Evolutionary conservation across 2,888 invertebrate genomes (phyloP), one percentile per base, ranked within the genome.

Genomic region (Argyresthia goedartella): DNA sequence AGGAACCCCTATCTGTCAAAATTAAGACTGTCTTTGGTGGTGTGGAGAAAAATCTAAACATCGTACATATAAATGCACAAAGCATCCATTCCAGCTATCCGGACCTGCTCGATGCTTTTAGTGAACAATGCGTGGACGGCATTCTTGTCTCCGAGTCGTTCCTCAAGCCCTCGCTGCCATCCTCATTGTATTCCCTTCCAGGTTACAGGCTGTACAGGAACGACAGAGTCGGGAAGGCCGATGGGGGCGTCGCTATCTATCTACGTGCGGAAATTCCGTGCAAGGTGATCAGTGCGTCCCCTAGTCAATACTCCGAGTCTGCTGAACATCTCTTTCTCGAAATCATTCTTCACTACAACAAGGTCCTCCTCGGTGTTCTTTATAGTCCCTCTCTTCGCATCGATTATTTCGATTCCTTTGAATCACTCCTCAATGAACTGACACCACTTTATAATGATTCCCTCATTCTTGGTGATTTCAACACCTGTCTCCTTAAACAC

Each of bases 381-480:
- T 55, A 57, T 45, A 44, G 52, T 25, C 56, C 56, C 4, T 34
- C 51, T 4, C 47, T 41, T 11, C 50, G 14, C n/a, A 15, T 53
- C 2, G 46, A 53, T 25, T 55, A 55, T 34, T 57, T 57, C 35
- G 15, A 50, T 15, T 10, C 50, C 9, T 46, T 57, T 39, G 54
- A 54, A 47, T 25, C 13, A 9, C 11, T 50, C 10, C 52, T 56
- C 25, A 36, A 9, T 9, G 10, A 41, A 10, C 15, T 48, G 8
- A 9, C 4, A 0, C 53, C 55, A 1, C 33, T 13, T 4, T 54
- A 51, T 44, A 39, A 54, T 10, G 52, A 55, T n/a, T 16, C 13
- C 0, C 25, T 55, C 9, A 42, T 56, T 2, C 51, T 56, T 53
- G 54, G 55, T 44, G 57, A 57, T 34, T 54, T 56, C 16, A 56